Evolutionary conservation across 2,797 vertebrate species (phyloP).

Genomic region (Lophotriccus pileatus): DNA sequence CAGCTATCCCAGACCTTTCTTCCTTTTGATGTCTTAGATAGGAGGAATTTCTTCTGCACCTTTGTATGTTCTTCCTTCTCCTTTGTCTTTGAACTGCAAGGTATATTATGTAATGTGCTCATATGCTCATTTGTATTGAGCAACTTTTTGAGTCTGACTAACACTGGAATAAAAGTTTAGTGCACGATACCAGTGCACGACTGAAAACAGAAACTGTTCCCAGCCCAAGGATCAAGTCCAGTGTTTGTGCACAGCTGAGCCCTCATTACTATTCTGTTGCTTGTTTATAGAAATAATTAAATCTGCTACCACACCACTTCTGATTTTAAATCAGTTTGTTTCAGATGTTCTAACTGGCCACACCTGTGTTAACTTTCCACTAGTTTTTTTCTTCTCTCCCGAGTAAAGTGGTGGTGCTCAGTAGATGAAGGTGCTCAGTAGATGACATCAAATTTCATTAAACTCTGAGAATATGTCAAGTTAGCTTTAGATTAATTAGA

Average conservation of each 20-base stretch:
- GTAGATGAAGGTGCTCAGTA: neutral
- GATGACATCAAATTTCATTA: neutral
- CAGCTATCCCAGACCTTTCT: neutral
- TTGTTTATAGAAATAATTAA: neutral
- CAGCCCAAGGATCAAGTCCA: neutral
- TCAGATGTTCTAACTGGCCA: neutral
- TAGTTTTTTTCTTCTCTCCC: neutral
- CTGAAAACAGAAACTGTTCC: neutral
- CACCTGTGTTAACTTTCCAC: neutral
- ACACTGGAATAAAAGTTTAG: neutral
- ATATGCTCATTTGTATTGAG: neutral
- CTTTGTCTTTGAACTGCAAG: neutral
- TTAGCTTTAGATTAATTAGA: neutral
- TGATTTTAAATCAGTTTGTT: neutral
- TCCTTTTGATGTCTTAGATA: neutral
- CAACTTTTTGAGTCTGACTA: neutral
- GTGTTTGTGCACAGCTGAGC: fast-evolving
- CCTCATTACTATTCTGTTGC: neutral
- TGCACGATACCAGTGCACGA: neutral
- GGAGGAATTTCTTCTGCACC: neutral
- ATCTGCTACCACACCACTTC: neutral
- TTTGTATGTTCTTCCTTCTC: neutral
- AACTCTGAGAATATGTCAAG: neutral
- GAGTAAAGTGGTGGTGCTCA: neutral
- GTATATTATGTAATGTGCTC: fast-evolving